Evolutionary conservation across 2,797 vertebrate genomes (phyloP), one percentile per base, ranked within the genome.

Genomic region (Carduelis carduelis): DNA sequence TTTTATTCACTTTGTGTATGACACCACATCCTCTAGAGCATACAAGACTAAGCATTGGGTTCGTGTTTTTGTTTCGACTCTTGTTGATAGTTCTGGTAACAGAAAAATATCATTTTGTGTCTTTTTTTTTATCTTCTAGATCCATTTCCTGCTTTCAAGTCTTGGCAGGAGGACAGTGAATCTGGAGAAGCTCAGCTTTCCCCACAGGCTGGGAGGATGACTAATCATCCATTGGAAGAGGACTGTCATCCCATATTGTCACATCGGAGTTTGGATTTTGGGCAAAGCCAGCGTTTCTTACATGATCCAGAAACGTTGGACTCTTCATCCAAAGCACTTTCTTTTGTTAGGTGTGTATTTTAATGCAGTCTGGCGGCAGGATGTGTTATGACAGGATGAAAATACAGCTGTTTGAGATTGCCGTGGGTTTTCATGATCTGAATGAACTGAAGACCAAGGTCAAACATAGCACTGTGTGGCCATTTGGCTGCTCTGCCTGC

Each of bases 181-280:
- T 98, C 98, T 60, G 99, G 99, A 95, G 99, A 99, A 97, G 99
- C 99, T 39, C 99, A 99, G 95, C 98, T 99, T 85, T 99, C 99
- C 87, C 99, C 99, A 0, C 98, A 99, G 96, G 99, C 99, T 60
- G 99, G 99, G 41, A 99, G 99, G 97, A 99, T 99, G 98, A 98
- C 99, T 81, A 98, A 98, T 32, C 98, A 99, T 59, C 98, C 98
- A 1, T 94, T 99, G 82, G 99, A 99, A 97, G 99, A 99, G 72
- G 99, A 99, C 21, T 98, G 98, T 65, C 98, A 99, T 83, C 99
- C 98, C 21, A 94, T 99, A 39, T 89, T 99, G 78, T 99, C 99
- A 8, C 98, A 99, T 3, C 98, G 99, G 69, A 99, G 99, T 95
- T 97, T 99, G 82, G 99, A 99, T 97, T 99, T 99, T 72, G 99